These are phyloP conservation scores for Drosophila paracracens DNA, from an alignment of 2,888 invertebrate species.

Conservation along the genomic window DNA sequence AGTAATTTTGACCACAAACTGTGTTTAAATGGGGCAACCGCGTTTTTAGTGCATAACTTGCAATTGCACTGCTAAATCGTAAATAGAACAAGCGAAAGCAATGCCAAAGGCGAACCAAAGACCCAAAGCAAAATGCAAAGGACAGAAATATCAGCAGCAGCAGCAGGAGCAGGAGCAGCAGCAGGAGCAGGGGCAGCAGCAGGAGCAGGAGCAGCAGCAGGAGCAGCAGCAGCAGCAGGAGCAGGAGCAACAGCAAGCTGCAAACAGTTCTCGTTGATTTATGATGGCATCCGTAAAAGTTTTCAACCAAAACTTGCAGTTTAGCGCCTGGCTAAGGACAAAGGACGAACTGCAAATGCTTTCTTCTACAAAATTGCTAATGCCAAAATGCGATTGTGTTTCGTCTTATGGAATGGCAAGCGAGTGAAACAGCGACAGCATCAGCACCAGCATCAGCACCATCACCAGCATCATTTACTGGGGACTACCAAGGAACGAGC, in stretches of 20 bases:
- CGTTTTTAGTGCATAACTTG: slow-evolving; percentile 68
- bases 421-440: slow-evolving; percentile 17
- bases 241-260: slow-evolving; percentile 4
- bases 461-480: background rate
- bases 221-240: background rate
- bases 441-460: background rate
- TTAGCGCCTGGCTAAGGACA: slow-evolving; percentile 64
- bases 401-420: slow-evolving; percentile 13
- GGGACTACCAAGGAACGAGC: too few relatives aligned
- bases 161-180: background rate
- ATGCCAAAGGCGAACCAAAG: background rate
- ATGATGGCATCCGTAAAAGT: slow-evolving; percentile 67
- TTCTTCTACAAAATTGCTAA: slow-evolving; percentile 17
- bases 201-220: background rate
- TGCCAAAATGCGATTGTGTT: slow-evolving; percentile 23
- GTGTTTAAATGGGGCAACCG: slow-evolving; percentile 46
- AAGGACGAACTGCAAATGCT: slow-evolving; percentile 59
- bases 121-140: background rate
- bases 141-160: background rate
- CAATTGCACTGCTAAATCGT: slow-evolving; percentile 65
- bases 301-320: slow-evolving; percentile 65
- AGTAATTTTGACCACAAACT: slow-evolving; percentile 62
- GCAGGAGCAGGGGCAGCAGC: background rate
- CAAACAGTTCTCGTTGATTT: slow-evolving; percentile 59
- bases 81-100: slow-evolving; percentile 57